Evolutionary conservation across 1,140 invertebrate species (phyloP), one percentile per base, ranked within the genome.

Genomic region (Cydia amplana): DNA sequence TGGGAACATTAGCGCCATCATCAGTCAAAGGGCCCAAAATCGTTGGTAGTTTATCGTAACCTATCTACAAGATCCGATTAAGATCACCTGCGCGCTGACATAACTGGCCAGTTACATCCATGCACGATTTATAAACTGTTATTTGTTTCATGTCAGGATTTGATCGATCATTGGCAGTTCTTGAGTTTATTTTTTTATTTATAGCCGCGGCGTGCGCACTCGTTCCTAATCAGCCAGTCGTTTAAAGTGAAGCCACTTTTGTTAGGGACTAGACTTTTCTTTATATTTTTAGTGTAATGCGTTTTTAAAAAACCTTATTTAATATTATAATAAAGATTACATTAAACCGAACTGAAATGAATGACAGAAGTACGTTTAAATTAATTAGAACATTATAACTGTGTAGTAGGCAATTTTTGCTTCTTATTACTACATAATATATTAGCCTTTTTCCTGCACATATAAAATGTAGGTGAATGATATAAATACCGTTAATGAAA

Each of bases 81-180:
- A 36, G 16, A 70, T 70, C 65, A 70, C 36, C 16, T 43, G 32
- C 14, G 16, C 65, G 65, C 65, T 70, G 65, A 70, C 65, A 70
- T 23, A n/a, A 18, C 65, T 40, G n/a, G 65, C 65, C 55, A 36
- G 65, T 40, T 70, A 70, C 65, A 36, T 70, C 65, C 65, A 70
- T 70, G 65, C 65, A 70, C 65, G 25, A 85, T 86, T 88, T 87
- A 89, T 86, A 79, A 74, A 78, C 75, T 79, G 83, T 87, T 91
- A 92, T 91, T 90, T 91, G 87, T 88, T 91, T 88, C 89, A 90
- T 87, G 89, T 92, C 88, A 87, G 81, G 82, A 80, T 84, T 89
- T 91, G 86, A 92, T 92, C 86, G 86, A 91, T 91, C 84, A 88
- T 88, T 84, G 82, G 82, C 80, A 78, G 78, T 80, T 79, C 77